These are phyloP conservation scores for Archips xylosteana DNA, from an alignment of 2,888 invertebrate species.

Conservation along the genomic window DNA sequence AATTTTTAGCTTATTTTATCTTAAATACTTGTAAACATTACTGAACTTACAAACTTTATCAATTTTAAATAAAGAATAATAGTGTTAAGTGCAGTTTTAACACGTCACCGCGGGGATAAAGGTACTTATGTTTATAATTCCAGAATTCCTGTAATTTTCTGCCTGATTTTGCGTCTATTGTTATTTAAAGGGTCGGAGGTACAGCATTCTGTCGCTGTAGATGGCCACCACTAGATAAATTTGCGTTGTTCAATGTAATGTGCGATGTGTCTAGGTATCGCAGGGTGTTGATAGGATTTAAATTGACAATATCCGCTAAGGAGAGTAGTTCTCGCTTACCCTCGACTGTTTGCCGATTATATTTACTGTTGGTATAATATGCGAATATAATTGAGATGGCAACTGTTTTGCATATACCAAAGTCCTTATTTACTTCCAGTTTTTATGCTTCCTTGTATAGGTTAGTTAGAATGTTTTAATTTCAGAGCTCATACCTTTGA, in stretches of 20 bases:
- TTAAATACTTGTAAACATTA: constrained; percentile 25
- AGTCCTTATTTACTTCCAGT: background rate
- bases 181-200: constrained; percentile 10
- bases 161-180: constrained; percentile 30
- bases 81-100: constrained; percentile 15
- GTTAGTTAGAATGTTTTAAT: background rate
- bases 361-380: constrained; percentile 10
- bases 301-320: constrained; percentile 60
- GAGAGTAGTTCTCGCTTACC: constrained; percentile 21
- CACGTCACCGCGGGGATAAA: constrained; percentile 17
- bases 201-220: constrained; percentile 8
- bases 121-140: constrained; percentile 39
- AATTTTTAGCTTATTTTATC: constrained; percentile 15
- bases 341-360: constrained; percentile 17
- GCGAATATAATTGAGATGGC: background rate
- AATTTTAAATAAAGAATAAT: constrained; percentile 12
- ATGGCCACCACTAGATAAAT: constrained; percentile 1
- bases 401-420: constrained; percentile 3
- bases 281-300: constrained; percentile 55
- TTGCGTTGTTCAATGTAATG: constrained; percentile 9
- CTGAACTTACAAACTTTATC: constrained; percentile 19
- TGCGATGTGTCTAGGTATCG: constrained; percentile 29
- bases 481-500: background rate
- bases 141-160: constrained; percentile 30
- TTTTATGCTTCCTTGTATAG: background rate